Base-by-base conservation (phyloP, 1,140 invertebrate genomes). In the Aphelinus certus region DNA sequence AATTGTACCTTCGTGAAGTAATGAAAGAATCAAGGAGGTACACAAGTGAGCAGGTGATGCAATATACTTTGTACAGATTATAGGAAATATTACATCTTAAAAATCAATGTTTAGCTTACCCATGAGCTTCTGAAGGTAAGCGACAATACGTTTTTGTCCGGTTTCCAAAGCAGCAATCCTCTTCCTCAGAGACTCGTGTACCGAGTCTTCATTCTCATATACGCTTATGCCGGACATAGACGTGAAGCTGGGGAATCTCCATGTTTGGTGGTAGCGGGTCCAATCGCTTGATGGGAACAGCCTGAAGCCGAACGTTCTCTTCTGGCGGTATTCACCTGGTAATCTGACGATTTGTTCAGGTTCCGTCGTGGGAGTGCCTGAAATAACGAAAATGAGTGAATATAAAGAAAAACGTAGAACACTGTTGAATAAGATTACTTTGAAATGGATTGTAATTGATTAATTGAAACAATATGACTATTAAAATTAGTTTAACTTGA, bases 81-180 rank as follows among this genome's bases (percentile, higher is more conserved):
- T 26, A 26, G 26, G 26, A 26, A 26, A 26, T 26, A 26, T 26
- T 26, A 26, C 26, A 26, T 26, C 26, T 26, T 26, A 26, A 26
- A 26, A 26, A 26, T 26, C 26, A 26, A 26, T 26, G 26, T 26
- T 26, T 26, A 26, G 26, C 26, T 26, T 53, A 74, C 72, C 58
- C 1, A 49, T 3, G 3, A 56, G 7, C 53, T 74, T 48, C 7
- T 51, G 48, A 63, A 74, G 57, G 6, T 48, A 68, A 43, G 56
- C 43, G 4, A 68, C n/a, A 26, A 74, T 74, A 2, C 72, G 72
- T 3, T 51, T 26, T n/a, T 74, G 72, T 3, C 57, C 64, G 3
- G 10, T 46, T 26, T 75, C 73, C 66, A 75, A 45, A 0, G 57
- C 47, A 0, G 46, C 1, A 6, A 75, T 49, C 53, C 63, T 64